A percentile compares a stretch with the other conserved stretches of the same genome.
Evolutionary conservation across 2,797 vertebrate genomes (phyloP).

Genomic region (Betta splendens): DNA sequence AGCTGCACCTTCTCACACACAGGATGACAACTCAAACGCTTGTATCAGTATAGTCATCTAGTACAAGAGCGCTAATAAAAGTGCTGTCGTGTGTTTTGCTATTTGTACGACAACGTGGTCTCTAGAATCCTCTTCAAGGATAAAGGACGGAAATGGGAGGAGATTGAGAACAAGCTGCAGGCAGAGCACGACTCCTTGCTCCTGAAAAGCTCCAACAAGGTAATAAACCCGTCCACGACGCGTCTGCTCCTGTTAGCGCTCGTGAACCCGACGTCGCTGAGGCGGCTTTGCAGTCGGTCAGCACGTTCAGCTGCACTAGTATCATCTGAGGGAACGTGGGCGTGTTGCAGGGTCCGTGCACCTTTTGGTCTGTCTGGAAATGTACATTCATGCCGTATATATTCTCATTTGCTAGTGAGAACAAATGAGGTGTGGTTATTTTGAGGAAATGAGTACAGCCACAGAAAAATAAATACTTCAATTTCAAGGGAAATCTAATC

Average conservation of each 20-base stretch:
- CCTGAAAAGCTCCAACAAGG: slow-evolving; percentile 95
- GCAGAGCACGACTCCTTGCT: slow-evolving; percentile 91
- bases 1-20: slow-evolving; percentile 10
- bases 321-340: neutral
- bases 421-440: neutral
- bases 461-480: neutral
- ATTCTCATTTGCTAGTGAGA: neutral
- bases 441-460: neutral
- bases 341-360: no score
- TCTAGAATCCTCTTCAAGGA: slow-evolving; percentile 96
- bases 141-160: slow-evolving; percentile 95
- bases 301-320: neutral
- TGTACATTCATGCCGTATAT: no score
- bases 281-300: no score
- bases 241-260: slow-evolving; percentile 4
- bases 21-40: slow-evolving; percentile 32
- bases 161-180: slow-evolving; percentile 92
- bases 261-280: neutral
- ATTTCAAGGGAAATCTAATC: slow-evolving; percentile 15
- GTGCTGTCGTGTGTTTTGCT: slow-evolving; percentile 33
- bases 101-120: slow-evolving; percentile 40
- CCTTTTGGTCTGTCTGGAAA: no score
- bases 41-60: slow-evolving; percentile 8
- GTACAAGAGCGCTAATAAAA: slow-evolving; percentile 15
- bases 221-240: slow-evolving; percentile 61